Conservation (phyloP, 2,888 invertebrate species). For the Calliphora vomitoria region DNA sequence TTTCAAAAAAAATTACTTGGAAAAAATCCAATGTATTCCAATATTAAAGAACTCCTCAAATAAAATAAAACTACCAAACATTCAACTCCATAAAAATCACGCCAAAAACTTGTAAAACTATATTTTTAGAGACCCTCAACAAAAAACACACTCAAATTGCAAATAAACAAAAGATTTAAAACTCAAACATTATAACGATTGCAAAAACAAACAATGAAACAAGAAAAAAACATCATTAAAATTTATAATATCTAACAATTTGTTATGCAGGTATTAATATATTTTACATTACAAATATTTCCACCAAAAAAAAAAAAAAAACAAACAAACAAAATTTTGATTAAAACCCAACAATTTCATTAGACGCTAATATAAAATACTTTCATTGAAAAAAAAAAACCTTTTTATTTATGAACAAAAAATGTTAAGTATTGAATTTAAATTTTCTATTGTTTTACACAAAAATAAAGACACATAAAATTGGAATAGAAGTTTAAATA, state of each 20-base stretch:
- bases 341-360: slow-evolving; percentile 29
- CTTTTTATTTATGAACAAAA: slow-evolving; percentile 13
- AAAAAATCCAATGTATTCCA: no score
- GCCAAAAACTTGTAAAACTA: neutral
- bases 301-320: neutral
- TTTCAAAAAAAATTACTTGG: no score
- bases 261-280: slow-evolving; percentile 59
- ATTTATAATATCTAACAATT: slow-evolving; percentile 64
- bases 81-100: neutral
- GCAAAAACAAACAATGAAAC: slow-evolving; percentile 30
- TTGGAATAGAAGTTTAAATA: neutral
- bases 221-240: slow-evolving; percentile 36
- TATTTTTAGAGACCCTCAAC: no score
- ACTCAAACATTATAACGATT: slow-evolving; percentile 36
- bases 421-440: slow-evolving; percentile 58
- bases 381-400: slow-evolving; percentile 13
- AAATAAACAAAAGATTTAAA: slow-evolving; percentile 7
- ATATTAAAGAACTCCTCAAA: no score
- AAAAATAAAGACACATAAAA: neutral
- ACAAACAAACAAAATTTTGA: slow-evolving; percentile 22
- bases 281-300: slow-evolving; percentile 25
- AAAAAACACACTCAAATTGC: neutral
- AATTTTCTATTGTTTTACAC: slow-evolving; percentile 60
- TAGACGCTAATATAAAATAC: slow-evolving; percentile 13
- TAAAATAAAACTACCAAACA: neutral